A percentile compares a stretch with the other conserved stretches of the same genome.
These are phyloP conservation scores for Nasua narica DNA, from an alignment of 2,797 vertebrate genomes.

Conservation along the genomic window DNA sequence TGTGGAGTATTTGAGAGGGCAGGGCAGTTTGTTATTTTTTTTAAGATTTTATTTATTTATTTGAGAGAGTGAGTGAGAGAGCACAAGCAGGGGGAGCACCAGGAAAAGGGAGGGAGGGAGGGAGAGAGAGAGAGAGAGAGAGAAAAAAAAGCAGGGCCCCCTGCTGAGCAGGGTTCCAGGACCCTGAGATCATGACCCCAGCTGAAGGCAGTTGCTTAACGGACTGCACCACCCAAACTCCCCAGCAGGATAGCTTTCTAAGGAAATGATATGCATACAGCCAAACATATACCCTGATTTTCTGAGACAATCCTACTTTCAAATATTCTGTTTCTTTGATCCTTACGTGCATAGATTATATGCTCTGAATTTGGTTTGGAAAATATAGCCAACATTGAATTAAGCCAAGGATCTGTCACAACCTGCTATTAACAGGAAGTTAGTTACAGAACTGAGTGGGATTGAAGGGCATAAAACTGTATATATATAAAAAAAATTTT, in stretches of 20 bases:
- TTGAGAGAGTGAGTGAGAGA: too few relatives aligned
- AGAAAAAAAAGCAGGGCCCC: too few relatives aligned
- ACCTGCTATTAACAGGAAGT: background rate
- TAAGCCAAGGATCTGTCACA: background rate
- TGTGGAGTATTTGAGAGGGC: background rate
- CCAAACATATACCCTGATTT: background rate
- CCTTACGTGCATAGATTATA: background rate
- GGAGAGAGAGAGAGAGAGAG: too few relatives aligned
- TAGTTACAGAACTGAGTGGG: constrained; percentile 14
- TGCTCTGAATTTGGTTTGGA: constrained; percentile 34
- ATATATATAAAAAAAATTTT: too few relatives aligned
- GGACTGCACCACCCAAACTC: too few relatives aligned
- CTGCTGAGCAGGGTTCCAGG: too few relatives aligned
- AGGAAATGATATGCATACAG: background rate
- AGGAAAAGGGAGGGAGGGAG: too few relatives aligned
- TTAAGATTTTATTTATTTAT: background rate
- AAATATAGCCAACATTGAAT: background rate
- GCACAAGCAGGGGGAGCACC: too few relatives aligned
- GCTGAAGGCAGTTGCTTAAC: too few relatives aligned
- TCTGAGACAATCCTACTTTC: constrained; percentile 10
- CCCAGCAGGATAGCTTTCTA: background rate
- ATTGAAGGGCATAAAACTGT: background rate
- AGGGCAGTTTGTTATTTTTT: background rate
- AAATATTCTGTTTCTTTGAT: background rate
- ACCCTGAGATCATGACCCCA: too few relatives aligned